Base-by-base conservation (phyloP, 2,797 vertebrate species). In the Neosilurus mollespiculum region DNA sequence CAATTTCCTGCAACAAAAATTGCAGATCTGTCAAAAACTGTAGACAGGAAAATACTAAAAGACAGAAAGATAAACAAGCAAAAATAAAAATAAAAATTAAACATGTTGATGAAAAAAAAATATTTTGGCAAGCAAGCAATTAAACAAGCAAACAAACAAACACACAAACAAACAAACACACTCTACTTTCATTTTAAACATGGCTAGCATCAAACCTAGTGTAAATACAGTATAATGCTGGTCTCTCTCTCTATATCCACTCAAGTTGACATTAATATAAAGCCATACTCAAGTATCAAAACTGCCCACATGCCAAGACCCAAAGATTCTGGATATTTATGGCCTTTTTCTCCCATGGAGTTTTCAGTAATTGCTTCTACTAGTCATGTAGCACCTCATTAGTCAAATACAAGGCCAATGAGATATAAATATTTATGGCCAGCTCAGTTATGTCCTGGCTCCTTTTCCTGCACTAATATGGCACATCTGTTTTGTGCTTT, bases 351-450 rank as follows among this genome's bases (percentile, higher is more conserved):
- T 54, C 73, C 37, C 61, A 22, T 71, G 18, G 62, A 64, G 30
- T 34, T 64, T 64, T 84, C 43, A 77, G 53, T 87, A 88, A 86
- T 82, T 85, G 79, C 82, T 82, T 82, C 67, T 61, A 62, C 62
- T 59, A 56, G 78, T 78, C 62, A 73, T 81, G 83, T 84, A 80
- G 83, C 64, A 72, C 77, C 83, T 88, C 85, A 86, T 89, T 88
- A 86, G 83, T 87, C 84, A 87, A 81, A 87, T 82, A 85, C 78
- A 84, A 76, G 66, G 61, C 83, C 86, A 81, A 79, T 84, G 85
- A 88, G 83, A 66, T 85, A 87, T 88, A 84, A 86, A 88, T 88
- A 88, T 88, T 88, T 85, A 87, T 89, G 80, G 66, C n/a, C 53
- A 78, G 72, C 65, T 86, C 82, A 84, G 80, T 80, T 73, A 84